phyloP scores from a whole-genome alignment of 2,888 invertebrate genomes.

The Elaeidobius kamerunicus region DNA sequence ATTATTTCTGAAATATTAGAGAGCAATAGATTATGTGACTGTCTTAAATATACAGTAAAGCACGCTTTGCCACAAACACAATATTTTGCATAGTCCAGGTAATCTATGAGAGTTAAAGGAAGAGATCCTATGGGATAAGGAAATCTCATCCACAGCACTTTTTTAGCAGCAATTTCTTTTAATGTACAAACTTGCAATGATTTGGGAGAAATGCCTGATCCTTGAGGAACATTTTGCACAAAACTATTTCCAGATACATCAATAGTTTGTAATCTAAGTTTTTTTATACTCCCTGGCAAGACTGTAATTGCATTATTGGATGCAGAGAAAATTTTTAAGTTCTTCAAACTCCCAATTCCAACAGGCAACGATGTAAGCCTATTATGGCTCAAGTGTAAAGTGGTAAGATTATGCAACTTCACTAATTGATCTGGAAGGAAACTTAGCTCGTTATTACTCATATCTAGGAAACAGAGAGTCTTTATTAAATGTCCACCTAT shows the following conservation, averaged over 20 bases:
- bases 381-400: constrained; percentile 65
- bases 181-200: constrained; percentile 52
- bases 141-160: constrained; percentile 53
- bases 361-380: constrained; percentile 58
- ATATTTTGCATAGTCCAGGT: constrained; percentile 59
- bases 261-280: constrained; percentile 54
- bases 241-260: constrained; percentile 61
- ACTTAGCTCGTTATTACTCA: constrained; percentile 60
- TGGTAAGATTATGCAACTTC: constrained; percentile 59
- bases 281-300: constrained; percentile 61
- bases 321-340: constrained; percentile 55
- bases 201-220: constrained; percentile 33
- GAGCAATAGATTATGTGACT: constrained; percentile 48
- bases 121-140: constrained; percentile 57
- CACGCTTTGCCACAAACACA: constrained; percentile 59
- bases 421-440: constrained; percentile 61
- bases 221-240: constrained; percentile 34
- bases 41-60: constrained; percentile 42
- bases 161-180: constrained; percentile 55
- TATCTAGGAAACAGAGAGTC: constrained; percentile 59
- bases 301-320: constrained; percentile 55
- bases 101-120: constrained; percentile 58
- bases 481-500: constrained; percentile 55
- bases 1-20: constrained; percentile 49
- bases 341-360: constrained; percentile 60